phyloP scores from a whole-genome alignment of 2,113 vertebrate species.

The Phylloscopus whistleri region DNA sequence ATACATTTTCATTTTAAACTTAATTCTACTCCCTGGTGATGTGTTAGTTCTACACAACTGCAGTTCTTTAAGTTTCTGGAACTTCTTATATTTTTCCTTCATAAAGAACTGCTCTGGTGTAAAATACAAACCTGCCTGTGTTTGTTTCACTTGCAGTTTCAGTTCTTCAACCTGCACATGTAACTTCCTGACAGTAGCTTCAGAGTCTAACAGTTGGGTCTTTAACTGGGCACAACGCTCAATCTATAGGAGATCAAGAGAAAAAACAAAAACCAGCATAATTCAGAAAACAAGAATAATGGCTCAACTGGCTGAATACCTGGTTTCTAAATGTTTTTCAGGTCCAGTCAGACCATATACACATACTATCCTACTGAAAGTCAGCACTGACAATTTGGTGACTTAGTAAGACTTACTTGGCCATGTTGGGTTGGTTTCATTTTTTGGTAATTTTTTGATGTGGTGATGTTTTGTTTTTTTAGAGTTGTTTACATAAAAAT shows the following conservation, averaged over 20 bases:
- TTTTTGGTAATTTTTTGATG: neutral
- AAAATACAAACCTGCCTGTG: conserved; percentile 82
- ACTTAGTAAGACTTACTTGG: neutral
- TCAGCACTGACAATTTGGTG: neutral
- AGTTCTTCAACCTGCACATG: conserved; percentile 78
- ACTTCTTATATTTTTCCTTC: neutral
- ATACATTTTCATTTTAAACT: neutral
- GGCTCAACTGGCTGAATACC: neutral
- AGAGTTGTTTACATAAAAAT: neutral
- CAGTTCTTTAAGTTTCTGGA: neutral
- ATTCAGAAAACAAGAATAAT: neutral
- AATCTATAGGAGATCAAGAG: conserved; percentile 64
- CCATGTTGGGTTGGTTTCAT: neutral
- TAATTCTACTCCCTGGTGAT: neutral
- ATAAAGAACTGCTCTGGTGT: neutral
- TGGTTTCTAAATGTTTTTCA: neutral
- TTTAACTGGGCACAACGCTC: conserved; percentile 80
- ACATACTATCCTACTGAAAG: neutral
- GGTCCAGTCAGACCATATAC: neutral
- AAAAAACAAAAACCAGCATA: accelerated
- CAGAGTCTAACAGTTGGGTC: conserved; percentile 77
- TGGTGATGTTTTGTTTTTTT: neutral
- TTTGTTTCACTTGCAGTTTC: conserved; percentile 85
- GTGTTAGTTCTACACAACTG: neutral
- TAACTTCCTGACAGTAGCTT: conserved; percentile 79